A percentile compares a stretch with the other conserved stretches of the same genome.
These are phyloP conservation scores for Elmis aenea DNA, from an alignment of 2,888 invertebrate genomes.

Conservation along the genomic window DNA sequence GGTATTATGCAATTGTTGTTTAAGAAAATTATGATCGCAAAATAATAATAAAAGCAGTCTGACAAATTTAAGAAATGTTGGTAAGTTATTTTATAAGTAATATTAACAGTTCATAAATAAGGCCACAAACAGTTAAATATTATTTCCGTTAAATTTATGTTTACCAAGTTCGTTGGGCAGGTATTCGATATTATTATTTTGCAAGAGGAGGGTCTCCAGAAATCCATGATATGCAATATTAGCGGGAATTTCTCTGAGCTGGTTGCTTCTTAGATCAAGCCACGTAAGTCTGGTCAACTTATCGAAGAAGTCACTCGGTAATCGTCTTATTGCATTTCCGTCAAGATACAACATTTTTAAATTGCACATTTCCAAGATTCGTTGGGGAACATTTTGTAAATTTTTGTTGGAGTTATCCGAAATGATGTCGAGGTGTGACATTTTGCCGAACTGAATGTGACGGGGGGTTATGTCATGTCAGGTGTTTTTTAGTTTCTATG, in stretches of 20 bases:
- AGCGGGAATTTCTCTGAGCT: conserved; percentile 52
- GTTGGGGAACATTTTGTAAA: conserved; percentile 34
- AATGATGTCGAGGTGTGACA: conserved; percentile 39
- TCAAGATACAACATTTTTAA: conserved; percentile 52
- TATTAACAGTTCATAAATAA: not conserved
- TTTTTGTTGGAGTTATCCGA: conserved; percentile 40
- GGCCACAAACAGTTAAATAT: not conserved
- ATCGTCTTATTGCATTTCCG: conserved; percentile 51
- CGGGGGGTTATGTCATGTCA: not conserved
- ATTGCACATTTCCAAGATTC: conserved; percentile 37
- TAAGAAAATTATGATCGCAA: too few species aligned
- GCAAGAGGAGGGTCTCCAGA: conserved; percentile 59
- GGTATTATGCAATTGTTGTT: too few species aligned
- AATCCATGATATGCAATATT: conserved; percentile 53
- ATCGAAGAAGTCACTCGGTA: conserved; percentile 58
- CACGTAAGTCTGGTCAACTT: conserved; percentile 55
- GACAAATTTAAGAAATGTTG: too few species aligned
- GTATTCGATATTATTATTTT: conserved; percentile 56
- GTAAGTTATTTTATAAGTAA: conserved; percentile 1
- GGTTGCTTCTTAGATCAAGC: conserved; percentile 62
- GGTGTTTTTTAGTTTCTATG: conserved; percentile 8
- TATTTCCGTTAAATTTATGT: conserved; percentile 7
- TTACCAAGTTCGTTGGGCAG: conserved; percentile 60
- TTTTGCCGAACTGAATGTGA: conserved; percentile 21
- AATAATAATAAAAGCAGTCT: too few species aligned